Evolutionary conservation across 2,888 invertebrate species (phyloP), one percentile per base, ranked within the genome.

Genomic region (Melinopterus prodromus): DNA sequence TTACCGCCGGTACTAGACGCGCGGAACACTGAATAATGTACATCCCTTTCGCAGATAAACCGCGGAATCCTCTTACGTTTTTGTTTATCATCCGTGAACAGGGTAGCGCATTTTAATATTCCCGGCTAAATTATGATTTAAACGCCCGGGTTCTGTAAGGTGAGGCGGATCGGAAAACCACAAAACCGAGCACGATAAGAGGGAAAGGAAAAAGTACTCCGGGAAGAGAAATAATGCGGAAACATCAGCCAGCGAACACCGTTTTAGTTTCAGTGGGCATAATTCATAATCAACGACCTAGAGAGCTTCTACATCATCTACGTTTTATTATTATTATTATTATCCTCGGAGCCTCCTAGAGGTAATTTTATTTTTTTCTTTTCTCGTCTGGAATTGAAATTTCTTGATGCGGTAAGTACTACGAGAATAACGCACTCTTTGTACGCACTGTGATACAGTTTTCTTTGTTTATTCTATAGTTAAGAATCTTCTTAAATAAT

Each of bases 81-180:
- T 75, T 75, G 16, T 75, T 75, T 75, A 75, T 75, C 37, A 36
- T 14, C n/a, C 37, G 75, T 38, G 26, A 75, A n/a, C 37, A 53
- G 37, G 36, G 37, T 15, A 38, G 37, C 12, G 53, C 1, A 53
- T 53, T 36, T 75, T 38, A 36, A 75, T 75, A 75, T 75, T 75
- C 37, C 53, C 37, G 37, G 15, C 6, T 75, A 75, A 75, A 36
- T 75, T 75, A 75, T 14, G 37, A 75, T 75, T 75, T 36, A 75
- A 37, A 37, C 53, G 53, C 53, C 14, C 71, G 71, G 4, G 12
- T 71, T 16, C 26, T 71, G 71, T 71, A 26, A 71, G 71, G 16
- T 71, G 71, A 70, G 70, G 9, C 16, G 15, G 71, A 26, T 71
- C 26, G 71, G 15, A 71, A 71, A 71, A 71, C 35, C 71, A 71